phyloP scores from a whole-genome alignment of 2,113 vertebrate genomes.

The Callithrix jacchus region DNA sequence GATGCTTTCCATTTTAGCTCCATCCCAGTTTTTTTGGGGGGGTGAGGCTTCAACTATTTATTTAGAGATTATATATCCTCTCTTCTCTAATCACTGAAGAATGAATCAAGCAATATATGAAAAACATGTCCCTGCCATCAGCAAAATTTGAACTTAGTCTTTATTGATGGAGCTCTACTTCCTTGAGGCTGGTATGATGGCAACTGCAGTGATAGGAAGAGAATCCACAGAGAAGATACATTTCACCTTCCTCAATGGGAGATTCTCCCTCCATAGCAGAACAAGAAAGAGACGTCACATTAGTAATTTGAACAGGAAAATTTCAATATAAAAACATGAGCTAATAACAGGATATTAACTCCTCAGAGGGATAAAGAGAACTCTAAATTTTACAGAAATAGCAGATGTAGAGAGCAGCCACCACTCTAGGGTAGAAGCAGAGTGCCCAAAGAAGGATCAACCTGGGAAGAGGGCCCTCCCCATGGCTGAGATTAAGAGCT shows the following conservation, averaged over 20 bases:
- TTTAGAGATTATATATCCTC: neutral
- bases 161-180: neutral
- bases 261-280: neutral
- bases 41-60: neutral
- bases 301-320: neutral
- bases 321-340: neutral
- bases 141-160: constrained; percentile 11
- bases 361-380: neutral
- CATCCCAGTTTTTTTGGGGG: too few species aligned
- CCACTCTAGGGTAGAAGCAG: neutral
- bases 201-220: neutral
- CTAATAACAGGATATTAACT: neutral
- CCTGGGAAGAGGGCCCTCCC: neutral
- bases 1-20: neutral
- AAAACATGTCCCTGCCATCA: neutral
- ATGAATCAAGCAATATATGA: neutral
- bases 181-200: neutral
- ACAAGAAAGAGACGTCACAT: neutral
- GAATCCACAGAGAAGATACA: neutral
- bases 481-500: neutral
- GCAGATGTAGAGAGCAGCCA: neutral
- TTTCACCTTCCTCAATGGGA: neutral
- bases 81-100: neutral
- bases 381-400: neutral
- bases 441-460: neutral